Evolutionary conservation across 1,140 invertebrate genomes (phyloP).

Genomic region (Sitophilus oryzae): DNA sequence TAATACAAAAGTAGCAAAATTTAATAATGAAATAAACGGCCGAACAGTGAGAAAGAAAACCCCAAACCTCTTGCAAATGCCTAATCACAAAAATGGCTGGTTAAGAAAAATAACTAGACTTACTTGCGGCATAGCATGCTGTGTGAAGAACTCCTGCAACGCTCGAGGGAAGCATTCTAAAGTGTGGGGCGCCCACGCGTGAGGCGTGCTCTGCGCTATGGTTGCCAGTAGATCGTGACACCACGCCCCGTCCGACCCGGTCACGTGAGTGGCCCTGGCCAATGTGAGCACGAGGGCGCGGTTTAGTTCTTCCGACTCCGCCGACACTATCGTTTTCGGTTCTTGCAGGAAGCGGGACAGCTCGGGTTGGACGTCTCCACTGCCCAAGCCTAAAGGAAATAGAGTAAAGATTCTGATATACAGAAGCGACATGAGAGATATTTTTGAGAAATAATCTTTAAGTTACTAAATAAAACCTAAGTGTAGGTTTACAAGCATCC

Average conservation of each 20-base stretch:
- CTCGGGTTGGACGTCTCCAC: slow-evolving; percentile 85
- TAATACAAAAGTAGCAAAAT: too few relatives aligned
- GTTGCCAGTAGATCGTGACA: slow-evolving; percentile 84
- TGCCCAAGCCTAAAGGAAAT: slow-evolving; percentile 61
- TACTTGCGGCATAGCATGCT: slow-evolving; percentile 62
- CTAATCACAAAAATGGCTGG: neutral
- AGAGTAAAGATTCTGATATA: neutral
- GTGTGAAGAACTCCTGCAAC: slow-evolving; percentile 79
- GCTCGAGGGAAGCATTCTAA: slow-evolving; percentile 85
- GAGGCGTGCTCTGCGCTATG: slow-evolving; percentile 91
- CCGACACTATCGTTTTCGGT: slow-evolving; percentile 81
- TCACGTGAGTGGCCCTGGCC: slow-evolving; percentile 90
- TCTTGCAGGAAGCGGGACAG: slow-evolving; percentile 82
- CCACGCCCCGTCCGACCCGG: slow-evolving; percentile 75
- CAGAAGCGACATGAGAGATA: neutral
- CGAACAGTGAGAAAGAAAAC: too few relatives aligned
- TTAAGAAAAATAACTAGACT: neutral
- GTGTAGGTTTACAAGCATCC: too few relatives aligned
- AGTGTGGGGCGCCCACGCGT: slow-evolving; percentile 90
- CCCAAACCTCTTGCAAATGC: too few relatives aligned
- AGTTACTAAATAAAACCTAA: too few relatives aligned
- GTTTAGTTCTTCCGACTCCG: slow-evolving; percentile 93
- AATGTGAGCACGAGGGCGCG: slow-evolving; percentile 84
- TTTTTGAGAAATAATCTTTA: too few relatives aligned
- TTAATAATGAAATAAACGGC: too few relatives aligned